Evolutionary conservation across 2,888 invertebrate species (phyloP).

Genomic region (Caenorhabditis zanzibari): DNA sequence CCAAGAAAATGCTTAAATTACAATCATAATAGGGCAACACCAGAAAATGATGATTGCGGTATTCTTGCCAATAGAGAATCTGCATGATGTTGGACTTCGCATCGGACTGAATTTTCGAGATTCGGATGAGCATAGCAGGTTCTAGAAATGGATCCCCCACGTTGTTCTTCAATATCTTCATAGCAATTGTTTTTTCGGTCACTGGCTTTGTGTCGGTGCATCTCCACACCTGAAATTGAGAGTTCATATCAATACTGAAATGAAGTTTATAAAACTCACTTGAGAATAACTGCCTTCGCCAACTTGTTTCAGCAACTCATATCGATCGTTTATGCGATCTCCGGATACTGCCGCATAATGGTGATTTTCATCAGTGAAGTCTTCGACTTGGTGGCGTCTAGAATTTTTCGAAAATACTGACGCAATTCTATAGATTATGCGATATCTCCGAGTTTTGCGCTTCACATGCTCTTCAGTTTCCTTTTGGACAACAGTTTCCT

Average conservation of each 20-base stretch:
- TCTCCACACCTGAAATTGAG: background rate
- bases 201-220: conserved; percentile 3
- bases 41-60: conserved; percentile 6
- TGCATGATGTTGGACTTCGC: background rate
- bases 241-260: background rate
- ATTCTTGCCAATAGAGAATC: background rate
- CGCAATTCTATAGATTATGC: no score
- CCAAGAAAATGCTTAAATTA: no score
- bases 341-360: background rate
- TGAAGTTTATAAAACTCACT: background rate
- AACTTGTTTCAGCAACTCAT: background rate
- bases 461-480: no score
- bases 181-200: background rate
- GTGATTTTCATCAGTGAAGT: background rate
- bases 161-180: conserved; percentile 9
- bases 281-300: conserved; percentile 32
- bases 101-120: background rate
- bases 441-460: no score
- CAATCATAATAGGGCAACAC: background rate
- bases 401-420: background rate
- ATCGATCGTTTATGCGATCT: background rate
- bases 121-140: background rate
- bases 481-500: no score
- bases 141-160: background rate
- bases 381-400: background rate